Percentiles rank a stretch among this genome's conserved stretches.
These are phyloP conservation scores for Hypothenemus hampei DNA, from an alignment of 1,140 invertebrate genomes.

Conservation along the genomic window DNA sequence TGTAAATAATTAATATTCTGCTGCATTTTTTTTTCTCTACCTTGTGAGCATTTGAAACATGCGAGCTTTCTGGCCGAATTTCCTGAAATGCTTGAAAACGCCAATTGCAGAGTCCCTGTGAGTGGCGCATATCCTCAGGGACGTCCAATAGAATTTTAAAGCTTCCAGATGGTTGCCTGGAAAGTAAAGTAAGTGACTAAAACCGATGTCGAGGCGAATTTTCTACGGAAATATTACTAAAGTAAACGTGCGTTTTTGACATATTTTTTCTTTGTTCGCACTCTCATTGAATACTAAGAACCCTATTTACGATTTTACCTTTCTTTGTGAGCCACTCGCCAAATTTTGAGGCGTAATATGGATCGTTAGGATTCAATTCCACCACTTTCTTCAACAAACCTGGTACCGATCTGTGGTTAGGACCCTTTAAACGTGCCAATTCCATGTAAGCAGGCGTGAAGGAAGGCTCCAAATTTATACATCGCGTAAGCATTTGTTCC, in stretches of 20 bases:
- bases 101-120: constrained; percentile 54
- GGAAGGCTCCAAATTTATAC: constrained; percentile 57
- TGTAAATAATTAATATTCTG: too few species aligned
- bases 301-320: constrained; percentile 47
- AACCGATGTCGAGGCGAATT: neutral
- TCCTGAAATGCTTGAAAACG: constrained; percentile 54
- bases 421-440: constrained; percentile 53
- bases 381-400: constrained; percentile 54
- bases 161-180: constrained; percentile 48
- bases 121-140: constrained; percentile 50
- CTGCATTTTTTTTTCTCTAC: too few species aligned
- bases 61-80: constrained; percentile 57
- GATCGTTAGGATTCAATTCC: constrained; percentile 57
- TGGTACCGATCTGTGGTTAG: constrained; percentile 51
- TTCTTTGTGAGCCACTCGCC: constrained; percentile 61
- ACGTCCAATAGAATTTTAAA: constrained; percentile 56
- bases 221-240: too few species aligned
- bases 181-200: constrained; percentile 10
- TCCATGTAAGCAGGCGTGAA: constrained; percentile 66
- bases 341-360: constrained; percentile 63
- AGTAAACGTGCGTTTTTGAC: too few species aligned
- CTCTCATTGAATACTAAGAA: too few species aligned
- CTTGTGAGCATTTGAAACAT: constrained; percentile 60
- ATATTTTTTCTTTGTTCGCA: too few species aligned
- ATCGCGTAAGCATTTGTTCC: constrained; percentile 61